These are phyloP conservation scores for Megalonaias nervosa DNA, from an alignment of 1,140 invertebrate genomes.

Conservation along the genomic window DNA sequence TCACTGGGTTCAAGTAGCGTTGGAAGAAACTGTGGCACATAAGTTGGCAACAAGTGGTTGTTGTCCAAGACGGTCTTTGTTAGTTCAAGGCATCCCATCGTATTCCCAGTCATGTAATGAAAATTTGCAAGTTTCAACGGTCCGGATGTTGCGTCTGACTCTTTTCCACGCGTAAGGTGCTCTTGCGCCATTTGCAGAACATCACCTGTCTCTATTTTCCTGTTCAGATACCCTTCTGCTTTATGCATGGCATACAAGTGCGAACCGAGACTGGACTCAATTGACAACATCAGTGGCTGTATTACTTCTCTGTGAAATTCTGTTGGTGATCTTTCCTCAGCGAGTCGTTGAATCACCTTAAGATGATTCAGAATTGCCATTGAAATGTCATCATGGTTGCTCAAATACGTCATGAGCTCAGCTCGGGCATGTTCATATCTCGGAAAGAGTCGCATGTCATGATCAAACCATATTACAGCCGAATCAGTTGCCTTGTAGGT, in stretches of 20 bases:
- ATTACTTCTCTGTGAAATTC: conserved; percentile 1
- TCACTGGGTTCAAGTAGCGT: neutral
- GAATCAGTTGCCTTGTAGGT: neutral
- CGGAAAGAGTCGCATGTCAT: conserved; percentile 6
- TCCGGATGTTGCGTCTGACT: conserved; percentile 7
- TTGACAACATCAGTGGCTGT: neutral
- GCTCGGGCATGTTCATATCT: conserved; percentile 5
- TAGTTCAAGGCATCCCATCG: neutral
- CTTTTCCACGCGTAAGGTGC: neutral
- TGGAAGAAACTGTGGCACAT: conserved; percentile 8
- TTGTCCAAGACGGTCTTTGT: neutral
- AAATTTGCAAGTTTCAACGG: conserved; percentile 6
- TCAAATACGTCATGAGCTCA: conserved; percentile 5
- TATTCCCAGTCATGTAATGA: conserved; percentile 1
- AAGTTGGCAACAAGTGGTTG: neutral
- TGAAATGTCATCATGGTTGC: neutral
- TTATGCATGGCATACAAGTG: conserved; percentile 1
- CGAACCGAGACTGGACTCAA: conserved; percentile 11
- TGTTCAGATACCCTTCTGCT: neutral
- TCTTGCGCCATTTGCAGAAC: neutral
- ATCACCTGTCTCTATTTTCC: too few relatives aligned
- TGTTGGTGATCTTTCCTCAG: conserved; percentile 1
- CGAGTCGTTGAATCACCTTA: neutral
- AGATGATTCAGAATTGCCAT: neutral
- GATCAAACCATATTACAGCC: conserved; percentile 9